Conservation (phyloP, 2,888 invertebrate genomes). For the Eilema depressum region DNA sequence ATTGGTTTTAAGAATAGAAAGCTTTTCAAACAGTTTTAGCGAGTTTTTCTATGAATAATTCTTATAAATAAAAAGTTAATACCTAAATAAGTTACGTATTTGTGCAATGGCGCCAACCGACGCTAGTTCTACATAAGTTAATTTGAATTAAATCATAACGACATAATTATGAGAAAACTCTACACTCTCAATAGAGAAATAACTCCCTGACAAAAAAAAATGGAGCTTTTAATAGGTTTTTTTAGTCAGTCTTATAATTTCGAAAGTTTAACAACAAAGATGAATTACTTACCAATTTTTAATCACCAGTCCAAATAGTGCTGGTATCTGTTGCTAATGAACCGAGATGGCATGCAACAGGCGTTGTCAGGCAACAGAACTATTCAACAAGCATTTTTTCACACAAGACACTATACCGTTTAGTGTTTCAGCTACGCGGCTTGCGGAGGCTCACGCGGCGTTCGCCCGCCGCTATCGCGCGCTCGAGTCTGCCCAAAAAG, state of each 20-base stretch:
- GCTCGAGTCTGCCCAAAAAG: constrained; percentile 71
- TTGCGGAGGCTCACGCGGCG: constrained; percentile 70
- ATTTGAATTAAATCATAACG: neutral
- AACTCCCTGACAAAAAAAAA: too few species aligned
- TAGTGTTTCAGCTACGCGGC: constrained; percentile 55
- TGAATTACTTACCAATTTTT: constrained; percentile 69
- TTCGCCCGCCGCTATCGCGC: constrained; percentile 80
- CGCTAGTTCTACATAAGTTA: neutral
- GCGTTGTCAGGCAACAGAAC: constrained; percentile 61
- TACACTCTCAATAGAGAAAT: too few species aligned
- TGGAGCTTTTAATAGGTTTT: neutral
- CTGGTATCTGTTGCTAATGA: constrained; percentile 48
- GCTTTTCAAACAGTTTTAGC: neutral
- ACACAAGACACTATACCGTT: constrained; percentile 68
- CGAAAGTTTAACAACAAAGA: constrained; percentile 59
- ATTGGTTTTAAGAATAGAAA: neutral
- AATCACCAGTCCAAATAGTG: constrained; percentile 59
- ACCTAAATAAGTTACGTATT: neutral
- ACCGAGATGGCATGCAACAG: constrained; percentile 67
- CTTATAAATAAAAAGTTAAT: neutral
- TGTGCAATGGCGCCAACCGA: neutral
- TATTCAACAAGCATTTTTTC: constrained; percentile 71
- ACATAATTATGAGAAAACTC: too few species aligned
- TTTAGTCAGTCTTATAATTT: constrained; percentile 1
- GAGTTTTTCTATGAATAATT: neutral